Conservation (phyloP, 2,888 invertebrate species). For the Erebia ligea region DNA sequence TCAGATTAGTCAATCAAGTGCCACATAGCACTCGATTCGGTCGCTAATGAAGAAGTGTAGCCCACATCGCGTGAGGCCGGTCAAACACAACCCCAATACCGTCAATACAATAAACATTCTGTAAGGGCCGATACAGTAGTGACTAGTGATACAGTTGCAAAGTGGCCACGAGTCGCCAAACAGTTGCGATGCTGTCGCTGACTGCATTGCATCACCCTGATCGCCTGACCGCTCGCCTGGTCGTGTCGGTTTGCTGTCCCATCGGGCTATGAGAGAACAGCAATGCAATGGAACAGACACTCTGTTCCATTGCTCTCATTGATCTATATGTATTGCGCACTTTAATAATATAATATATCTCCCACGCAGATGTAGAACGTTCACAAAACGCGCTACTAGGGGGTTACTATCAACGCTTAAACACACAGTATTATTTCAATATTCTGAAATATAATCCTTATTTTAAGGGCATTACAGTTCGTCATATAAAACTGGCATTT, state of each 20-base stretch:
- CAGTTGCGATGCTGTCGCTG: background rate
- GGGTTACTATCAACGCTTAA: no score
- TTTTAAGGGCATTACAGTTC: no score
- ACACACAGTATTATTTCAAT: no score
- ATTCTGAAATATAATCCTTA: no score
- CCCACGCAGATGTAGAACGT: background rate
- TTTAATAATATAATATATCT: background rate
- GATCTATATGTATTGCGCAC: no score
- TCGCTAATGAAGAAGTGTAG: slow-evolving; percentile 57
- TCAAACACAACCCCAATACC: slow-evolving; percentile 56
- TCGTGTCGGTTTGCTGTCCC: no score
- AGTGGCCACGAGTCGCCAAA: background rate
- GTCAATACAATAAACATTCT: slow-evolving; percentile 74
- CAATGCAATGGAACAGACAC: no score
- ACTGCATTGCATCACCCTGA: background rate
- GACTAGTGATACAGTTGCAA: background rate
- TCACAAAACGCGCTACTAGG: background rate
- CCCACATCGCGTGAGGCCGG: slow-evolving; percentile 67
- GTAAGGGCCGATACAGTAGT: slow-evolving; percentile 43
- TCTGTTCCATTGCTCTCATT: no score
- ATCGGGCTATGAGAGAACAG: no score
- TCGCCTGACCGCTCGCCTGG: no score
- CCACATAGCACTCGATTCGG: slow-evolving; percentile 51
- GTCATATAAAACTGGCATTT: no score
- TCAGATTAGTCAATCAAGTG: slow-evolving; percentile 60